A percentile compares a stretch with the other conserved stretches of the same genome.
Conservation (phyloP, 1,140 invertebrate species). For the Drosophila pectinifera region DNA sequence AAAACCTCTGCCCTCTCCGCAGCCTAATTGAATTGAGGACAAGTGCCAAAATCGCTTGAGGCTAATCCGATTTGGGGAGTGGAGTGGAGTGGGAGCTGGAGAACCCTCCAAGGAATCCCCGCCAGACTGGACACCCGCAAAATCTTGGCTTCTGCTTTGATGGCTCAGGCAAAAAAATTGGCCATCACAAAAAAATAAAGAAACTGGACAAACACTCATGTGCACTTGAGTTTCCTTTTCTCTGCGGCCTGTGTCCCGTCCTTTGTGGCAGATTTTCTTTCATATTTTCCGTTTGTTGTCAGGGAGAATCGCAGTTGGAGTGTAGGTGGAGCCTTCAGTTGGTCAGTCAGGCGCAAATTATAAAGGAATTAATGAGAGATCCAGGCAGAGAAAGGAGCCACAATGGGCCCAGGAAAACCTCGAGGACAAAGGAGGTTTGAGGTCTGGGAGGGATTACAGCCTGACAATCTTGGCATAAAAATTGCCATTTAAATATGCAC, state of each 20-base stretch:
- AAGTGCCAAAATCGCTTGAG: slow-evolving; percentile 74
- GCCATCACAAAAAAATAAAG: slow-evolving; percentile 33
- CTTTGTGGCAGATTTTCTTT: slow-evolving; percentile 66
- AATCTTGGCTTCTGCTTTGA: slow-evolving; percentile 68
- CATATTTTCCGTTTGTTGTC: slow-evolving; percentile 52
- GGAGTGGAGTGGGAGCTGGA: slow-evolving; percentile 3
- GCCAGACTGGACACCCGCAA: slow-evolving; percentile 69
- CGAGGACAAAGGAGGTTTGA: slow-evolving; percentile 45
- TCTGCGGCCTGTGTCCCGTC: slow-evolving; percentile 22
- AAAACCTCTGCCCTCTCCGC: slow-evolving; percentile 24
- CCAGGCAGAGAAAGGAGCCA: slow-evolving; percentile 45
- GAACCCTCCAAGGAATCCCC: slow-evolving; percentile 43
- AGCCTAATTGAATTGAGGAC: slow-evolving; percentile 79
- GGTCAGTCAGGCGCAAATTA: slow-evolving; percentile 82
- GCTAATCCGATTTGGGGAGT: slow-evolving; percentile 80
- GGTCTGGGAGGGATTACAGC: slow-evolving; percentile 64
- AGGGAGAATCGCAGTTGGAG: slow-evolving; percentile 19
- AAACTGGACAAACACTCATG: slow-evolving; percentile 58
- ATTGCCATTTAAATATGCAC: slow-evolving; percentile 78
- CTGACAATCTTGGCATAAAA: slow-evolving; percentile 76
- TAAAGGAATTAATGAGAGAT: slow-evolving; percentile 79
- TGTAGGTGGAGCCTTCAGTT: slow-evolving; percentile 61
- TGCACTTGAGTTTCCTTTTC: slow-evolving; percentile 68
- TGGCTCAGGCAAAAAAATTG: slow-evolving; percentile 28
- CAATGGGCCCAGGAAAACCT: slow-evolving; percentile 64